These are phyloP conservation scores for Potamarius usumacintae DNA, from an alignment of 2,113 vertebrate genomes.

Conservation along the genomic window DNA sequence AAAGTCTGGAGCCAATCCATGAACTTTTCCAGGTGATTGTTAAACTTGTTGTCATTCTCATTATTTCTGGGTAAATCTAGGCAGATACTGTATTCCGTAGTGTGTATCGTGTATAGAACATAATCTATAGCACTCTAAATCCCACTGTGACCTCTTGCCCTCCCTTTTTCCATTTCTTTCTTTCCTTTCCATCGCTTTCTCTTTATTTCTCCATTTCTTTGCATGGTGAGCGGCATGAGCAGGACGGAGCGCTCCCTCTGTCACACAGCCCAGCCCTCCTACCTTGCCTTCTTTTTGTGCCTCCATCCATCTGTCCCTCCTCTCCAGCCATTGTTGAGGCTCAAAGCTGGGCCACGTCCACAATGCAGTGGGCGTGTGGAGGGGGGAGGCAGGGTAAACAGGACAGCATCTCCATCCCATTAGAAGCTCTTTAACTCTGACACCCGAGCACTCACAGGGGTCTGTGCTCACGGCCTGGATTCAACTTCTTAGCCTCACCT, in stretches of 20 bases:
- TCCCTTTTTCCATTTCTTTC: slow-evolving; percentile 39
- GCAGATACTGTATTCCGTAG: slow-evolving; percentile 33
- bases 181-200: slow-evolving; percentile 53
- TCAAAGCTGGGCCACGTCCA: slow-evolving; percentile 75
- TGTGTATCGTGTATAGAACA: slow-evolving; percentile 2
- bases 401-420: slow-evolving; percentile 79
- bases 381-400: slow-evolving; percentile 74
- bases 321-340: slow-evolving; percentile 73
- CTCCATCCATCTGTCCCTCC: slow-evolving; percentile 76
- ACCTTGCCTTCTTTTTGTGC: slow-evolving; percentile 72
- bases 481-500: slow-evolving; percentile 52
- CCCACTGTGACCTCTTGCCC: slow-evolving; percentile 36
- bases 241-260: slow-evolving; percentile 40
- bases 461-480: slow-evolving; percentile 62
- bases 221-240: slow-evolving; percentile 48
- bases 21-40: background rate
- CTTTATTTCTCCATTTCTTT: slow-evolving; percentile 56
- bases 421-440: slow-evolving; percentile 82
- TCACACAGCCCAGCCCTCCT: slow-evolving; percentile 64
- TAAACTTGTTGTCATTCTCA: background rate
- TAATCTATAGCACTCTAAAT: slow-evolving; percentile 34
- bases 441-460: slow-evolving; percentile 69
- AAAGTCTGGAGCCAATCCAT: background rate
- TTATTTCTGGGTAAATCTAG: background rate
- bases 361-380: slow-evolving; percentile 75